phyloP scores from a whole-genome alignment of 2,113 vertebrate species.

The Pituophis catenifer region DNA sequence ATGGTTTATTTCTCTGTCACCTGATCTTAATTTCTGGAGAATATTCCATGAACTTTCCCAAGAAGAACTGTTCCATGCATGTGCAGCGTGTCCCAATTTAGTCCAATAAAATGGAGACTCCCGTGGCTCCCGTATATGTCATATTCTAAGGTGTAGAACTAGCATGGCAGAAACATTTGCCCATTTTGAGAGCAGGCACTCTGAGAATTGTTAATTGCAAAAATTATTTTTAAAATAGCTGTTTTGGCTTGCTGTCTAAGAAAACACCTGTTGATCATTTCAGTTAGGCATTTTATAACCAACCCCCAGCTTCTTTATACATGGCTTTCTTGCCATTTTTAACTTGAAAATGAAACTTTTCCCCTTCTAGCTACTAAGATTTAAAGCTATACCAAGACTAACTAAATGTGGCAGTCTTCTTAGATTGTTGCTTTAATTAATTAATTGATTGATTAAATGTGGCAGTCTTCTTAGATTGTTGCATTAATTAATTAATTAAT shows the following conservation, averaged over 20 bases:
- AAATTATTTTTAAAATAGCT: background rate
- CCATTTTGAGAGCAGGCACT: background rate
- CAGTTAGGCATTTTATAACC: constrained; percentile 46
- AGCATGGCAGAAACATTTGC: background rate
- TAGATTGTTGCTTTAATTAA: background rate
- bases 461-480: too few species aligned
- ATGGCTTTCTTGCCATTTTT: constrained; percentile 11
- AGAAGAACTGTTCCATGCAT: background rate
- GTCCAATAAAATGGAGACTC: background rate
- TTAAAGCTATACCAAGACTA: background rate
- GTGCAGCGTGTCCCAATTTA: background rate
- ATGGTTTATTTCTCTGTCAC: background rate
- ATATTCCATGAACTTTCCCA: background rate
- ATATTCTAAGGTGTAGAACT: background rate
- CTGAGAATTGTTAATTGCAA: background rate
- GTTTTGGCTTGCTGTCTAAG: background rate
- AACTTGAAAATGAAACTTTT: constrained; percentile 17
- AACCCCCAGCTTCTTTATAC: constrained; percentile 40
- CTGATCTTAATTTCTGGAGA: background rate
- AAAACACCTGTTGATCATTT: constrained; percentile 51
- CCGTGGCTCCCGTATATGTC: background rate
- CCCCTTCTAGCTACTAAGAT: background rate
- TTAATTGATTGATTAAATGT: too few species aligned
- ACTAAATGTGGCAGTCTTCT: background rate
- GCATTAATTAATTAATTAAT: too few species aligned